phyloP scores from a whole-genome alignment of 2,797 vertebrate genomes.

The Diplodus sargus region DNA sequence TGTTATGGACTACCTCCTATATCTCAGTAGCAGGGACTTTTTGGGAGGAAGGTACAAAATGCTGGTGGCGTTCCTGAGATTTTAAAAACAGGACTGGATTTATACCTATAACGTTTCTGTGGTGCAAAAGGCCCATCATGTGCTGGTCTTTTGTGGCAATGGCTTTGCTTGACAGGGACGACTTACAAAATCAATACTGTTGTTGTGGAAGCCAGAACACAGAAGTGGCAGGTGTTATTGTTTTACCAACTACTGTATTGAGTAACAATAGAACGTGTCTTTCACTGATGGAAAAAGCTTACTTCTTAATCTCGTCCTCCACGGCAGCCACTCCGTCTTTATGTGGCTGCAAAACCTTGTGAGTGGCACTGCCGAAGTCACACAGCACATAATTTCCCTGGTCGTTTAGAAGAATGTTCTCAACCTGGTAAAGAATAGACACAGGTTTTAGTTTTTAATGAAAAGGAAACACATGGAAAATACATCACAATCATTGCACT shows the following conservation, averaged over 20 bases:
- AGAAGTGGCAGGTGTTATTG: neutral
- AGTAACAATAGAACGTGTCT: neutral
- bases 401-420: conserved; percentile 96
- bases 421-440: conserved; percentile 85
- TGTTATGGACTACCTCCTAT: too few species aligned
- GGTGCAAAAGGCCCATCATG: neutral
- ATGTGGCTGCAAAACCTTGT: conserved; percentile 92
- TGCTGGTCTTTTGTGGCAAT: neutral
- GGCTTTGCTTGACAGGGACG: neutral
- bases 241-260: neutral
- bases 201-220: neutral
- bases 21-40: neutral
- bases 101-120: neutral
- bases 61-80: neutral
- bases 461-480: neutral
- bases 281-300: conserved; percentile 31
- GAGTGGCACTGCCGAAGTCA: conserved; percentile 97
- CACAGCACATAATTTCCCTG: conserved; percentile 96
- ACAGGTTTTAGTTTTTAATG: neutral
- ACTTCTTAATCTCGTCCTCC: conserved; percentile 99
- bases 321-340: conserved; percentile 95
- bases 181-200: neutral
- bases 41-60: neutral
- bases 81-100: conserved; percentile 1
- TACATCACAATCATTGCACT: neutral